Base-by-base conservation (phyloP, 2,113 vertebrate species). In the Glareola pratincola region DNA sequence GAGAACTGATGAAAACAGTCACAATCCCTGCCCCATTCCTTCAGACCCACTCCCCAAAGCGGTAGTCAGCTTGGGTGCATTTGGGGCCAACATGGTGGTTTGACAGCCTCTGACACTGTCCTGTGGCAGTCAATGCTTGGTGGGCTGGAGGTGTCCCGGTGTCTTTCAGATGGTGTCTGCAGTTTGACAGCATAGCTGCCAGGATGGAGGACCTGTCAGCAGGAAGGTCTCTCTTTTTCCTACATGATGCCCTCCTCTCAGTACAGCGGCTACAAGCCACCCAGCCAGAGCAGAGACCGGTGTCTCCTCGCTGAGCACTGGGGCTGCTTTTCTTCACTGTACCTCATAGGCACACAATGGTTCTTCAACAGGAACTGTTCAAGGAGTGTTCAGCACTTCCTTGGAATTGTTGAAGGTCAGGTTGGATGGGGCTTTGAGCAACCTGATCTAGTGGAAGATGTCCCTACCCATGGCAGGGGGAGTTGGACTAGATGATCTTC, bases 21-120 rank as follows among this genome's bases (percentile, higher is more conserved):
- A 1, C 0, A 1, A 43, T 26, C n/a, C 16, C 32, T 21, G 19
- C 5, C 8, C 4, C 2, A 2, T 74, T 34, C 36, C 62, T 85
- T 90, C 41, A 45, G 13, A 11, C 9, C 23, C 16, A 9, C 20
- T 68, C 8, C 10, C 20, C 32, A 66, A n/a, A 45, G 13, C 16
- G 8, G 27, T n/a, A 15, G 23, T 56, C 47, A 56, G 0, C 20
- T 69, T 5, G 5, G 17, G 34, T 32, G 7, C 10, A 10, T 71
- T 30, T 64, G 16, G 17, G 23, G 23, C 37, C 57, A 92, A 26
- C 0, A 1, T 51, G 36, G 10, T 30, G 6, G 9, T 51, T 71
- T 41, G 14, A 24, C 21, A 36, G 9, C 20, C 9, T 30, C 51
- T 77, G 39, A 29, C 12, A n/a, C 4, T 36, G 26, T 48, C 47